phyloP scores from a whole-genome alignment of 2,113 vertebrate genomes.

The Castor canadensis region DNA sequence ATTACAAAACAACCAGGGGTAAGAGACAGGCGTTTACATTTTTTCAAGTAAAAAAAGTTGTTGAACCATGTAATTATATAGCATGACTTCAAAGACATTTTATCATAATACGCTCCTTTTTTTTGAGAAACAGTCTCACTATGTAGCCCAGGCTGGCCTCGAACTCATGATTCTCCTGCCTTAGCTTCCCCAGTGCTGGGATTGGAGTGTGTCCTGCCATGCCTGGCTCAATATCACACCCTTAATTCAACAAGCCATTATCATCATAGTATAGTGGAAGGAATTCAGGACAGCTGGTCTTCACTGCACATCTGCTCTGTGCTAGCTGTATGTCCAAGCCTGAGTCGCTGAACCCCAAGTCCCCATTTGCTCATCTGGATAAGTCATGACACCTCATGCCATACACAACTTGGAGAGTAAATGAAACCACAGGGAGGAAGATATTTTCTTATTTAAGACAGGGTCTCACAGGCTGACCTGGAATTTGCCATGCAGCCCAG shows the following conservation, averaged over 20 bases:
- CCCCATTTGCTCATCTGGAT: neutral
- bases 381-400: neutral
- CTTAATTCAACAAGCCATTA: neutral
- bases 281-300: neutral
- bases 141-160: too few relatives aligned
- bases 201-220: neutral
- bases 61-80: neutral
- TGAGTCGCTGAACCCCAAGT: neutral
- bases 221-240: neutral
- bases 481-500: too few relatives aligned
- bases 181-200: too few relatives aligned
- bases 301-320: neutral
- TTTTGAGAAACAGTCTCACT: neutral
- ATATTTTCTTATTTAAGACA: too few relatives aligned
- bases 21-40: neutral
- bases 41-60: conserved; percentile 23
- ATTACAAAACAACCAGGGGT: neutral
- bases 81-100: neutral
- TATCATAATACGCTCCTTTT: neutral
- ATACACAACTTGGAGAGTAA: neutral
- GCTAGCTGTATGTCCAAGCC: neutral
- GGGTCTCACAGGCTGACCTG: too few relatives aligned
- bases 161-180: too few relatives aligned
- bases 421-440: neutral
- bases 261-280: neutral